Evolutionary conservation across 2,888 invertebrate genomes (phyloP).

Genomic region (Lasius fuliginosus): DNA sequence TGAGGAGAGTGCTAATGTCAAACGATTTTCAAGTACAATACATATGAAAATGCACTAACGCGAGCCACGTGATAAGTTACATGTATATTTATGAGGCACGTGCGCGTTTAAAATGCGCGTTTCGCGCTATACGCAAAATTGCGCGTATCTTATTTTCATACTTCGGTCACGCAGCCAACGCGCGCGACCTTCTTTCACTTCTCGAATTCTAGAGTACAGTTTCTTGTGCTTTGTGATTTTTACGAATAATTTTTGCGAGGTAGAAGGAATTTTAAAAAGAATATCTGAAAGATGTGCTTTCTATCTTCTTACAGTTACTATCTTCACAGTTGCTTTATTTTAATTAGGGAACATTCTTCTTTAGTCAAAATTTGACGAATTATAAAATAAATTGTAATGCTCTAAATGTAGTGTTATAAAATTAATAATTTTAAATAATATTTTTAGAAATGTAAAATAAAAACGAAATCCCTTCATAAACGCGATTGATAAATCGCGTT

Average conservation of each 20-base stretch:
- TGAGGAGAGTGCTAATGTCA: neutral
- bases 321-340: neutral
- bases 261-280: neutral
- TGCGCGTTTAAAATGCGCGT: neutral
- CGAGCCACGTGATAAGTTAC: slow-evolving; percentile 22
- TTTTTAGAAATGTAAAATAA: neutral
- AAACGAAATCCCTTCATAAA: neutral
- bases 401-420: neutral
- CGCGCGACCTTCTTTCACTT: slow-evolving; percentile 68
- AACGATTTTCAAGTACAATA: slow-evolving; percentile 4
- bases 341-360: neutral
- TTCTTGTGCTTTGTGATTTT: slow-evolving; percentile 43
- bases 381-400: neutral
- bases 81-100: slow-evolving; percentile 30
- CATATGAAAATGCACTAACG: neutral
- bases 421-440: neutral
- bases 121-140: slow-evolving; percentile 45
- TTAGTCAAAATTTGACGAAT: neutral
- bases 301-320: neutral
- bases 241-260: neutral
- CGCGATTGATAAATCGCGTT: neutral
- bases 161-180: slow-evolving; percentile 42
- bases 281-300: neutral
- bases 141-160: slow-evolving; percentile 60
- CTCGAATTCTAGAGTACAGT: slow-evolving; percentile 28